Conservation (phyloP, 2,113 vertebrate genomes). For the Mastomys coucha region DNA sequence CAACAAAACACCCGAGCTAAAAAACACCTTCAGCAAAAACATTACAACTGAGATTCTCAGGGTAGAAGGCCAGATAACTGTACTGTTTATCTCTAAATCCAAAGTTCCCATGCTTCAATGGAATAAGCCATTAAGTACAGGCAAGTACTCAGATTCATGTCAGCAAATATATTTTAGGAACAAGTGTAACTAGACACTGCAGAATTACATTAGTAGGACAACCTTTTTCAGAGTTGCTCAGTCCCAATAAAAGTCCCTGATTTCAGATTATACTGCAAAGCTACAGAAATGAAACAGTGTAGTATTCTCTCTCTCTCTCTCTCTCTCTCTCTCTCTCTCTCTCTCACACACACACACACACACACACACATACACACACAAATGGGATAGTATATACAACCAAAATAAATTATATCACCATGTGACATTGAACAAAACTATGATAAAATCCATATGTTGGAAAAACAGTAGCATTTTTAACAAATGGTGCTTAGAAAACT, state of each 20-base stretch:
- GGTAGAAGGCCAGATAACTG: not conserved
- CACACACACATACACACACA: not conserved
- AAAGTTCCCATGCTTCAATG: not conserved
- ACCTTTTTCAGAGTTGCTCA: not conserved
- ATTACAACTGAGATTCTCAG: not conserved
- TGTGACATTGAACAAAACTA: not conserved
- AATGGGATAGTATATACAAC: not conserved
- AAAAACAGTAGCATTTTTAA: not conserved
- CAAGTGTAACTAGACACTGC: not conserved
- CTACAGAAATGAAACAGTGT: not conserved
- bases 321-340: no score
- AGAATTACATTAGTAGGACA: not conserved
- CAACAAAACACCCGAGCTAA: not conserved
- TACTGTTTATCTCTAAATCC: not conserved
- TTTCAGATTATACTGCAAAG: not conserved
- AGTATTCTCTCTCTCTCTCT: not conserved
- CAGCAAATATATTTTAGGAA: not conserved
- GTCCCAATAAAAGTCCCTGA: not conserved
- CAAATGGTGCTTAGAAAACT: not conserved
- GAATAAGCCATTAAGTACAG: not conserved
- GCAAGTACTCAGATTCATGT: not conserved
- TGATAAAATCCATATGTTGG: not conserved
- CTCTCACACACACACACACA: no score
- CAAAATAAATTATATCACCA: not conserved
- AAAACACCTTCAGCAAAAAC: no score